phyloP scores from a whole-genome alignment of 2,888 invertebrate genomes.

The Drosophila putrida region DNA sequence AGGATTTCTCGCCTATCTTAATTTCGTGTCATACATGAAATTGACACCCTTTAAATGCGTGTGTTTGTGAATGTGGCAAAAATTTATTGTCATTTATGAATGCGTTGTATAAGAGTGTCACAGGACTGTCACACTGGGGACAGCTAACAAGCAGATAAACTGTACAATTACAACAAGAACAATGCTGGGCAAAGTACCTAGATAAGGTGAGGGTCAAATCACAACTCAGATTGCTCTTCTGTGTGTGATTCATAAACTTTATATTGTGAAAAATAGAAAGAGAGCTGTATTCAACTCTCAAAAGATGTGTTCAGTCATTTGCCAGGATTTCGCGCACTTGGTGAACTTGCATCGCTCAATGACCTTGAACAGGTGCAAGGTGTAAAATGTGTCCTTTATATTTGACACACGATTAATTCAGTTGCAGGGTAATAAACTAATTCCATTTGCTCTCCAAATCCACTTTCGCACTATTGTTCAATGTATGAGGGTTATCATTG shows the following conservation, averaged over 20 bases:
- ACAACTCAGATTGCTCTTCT: slow-evolving; percentile 37
- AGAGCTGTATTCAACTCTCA: neutral
- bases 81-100: slow-evolving; percentile 55
- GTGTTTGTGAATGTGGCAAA: slow-evolving; percentile 24
- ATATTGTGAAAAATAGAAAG: slow-evolving; percentile 9
- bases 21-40: slow-evolving; percentile 73
- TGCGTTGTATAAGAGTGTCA: slow-evolving; percentile 32
- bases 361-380: slow-evolving; percentile 62
- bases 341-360: slow-evolving; percentile 22
- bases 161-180: slow-evolving; percentile 53
- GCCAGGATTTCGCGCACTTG: neutral
- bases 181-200: slow-evolving; percentile 29
- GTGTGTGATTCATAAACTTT: slow-evolving; percentile 29
- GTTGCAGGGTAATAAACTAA: slow-evolving; percentile 9
- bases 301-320: neutral
- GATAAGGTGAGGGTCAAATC: slow-evolving; percentile 39
- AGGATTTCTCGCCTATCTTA: slow-evolving; percentile 71
- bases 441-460: slow-evolving; percentile 41
- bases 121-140: slow-evolving; percentile 57
- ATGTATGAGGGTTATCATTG: slow-evolving; percentile 23
- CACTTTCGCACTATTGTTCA: slow-evolving; percentile 1
- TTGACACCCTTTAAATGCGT: slow-evolving; percentile 63
- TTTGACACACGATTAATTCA: slow-evolving; percentile 2
- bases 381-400: slow-evolving; percentile 6
- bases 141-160: slow-evolving; percentile 65